These are phyloP conservation scores for Ooceraea biroi DNA, from an alignment of 1,140 invertebrate species.

Conservation along the genomic window DNA sequence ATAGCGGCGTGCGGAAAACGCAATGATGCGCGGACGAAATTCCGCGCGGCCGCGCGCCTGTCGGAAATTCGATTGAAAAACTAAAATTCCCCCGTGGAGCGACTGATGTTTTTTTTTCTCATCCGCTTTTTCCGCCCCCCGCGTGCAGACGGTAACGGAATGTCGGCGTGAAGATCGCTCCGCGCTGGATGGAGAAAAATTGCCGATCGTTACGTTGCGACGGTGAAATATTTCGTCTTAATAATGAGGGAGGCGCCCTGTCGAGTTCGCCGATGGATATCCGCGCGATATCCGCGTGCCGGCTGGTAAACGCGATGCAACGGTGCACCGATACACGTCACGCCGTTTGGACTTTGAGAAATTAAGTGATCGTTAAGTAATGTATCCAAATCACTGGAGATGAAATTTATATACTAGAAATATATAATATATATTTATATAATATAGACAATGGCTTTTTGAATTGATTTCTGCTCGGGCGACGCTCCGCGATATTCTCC, in stretches of 20 bases:
- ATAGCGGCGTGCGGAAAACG: constrained; percentile 24
- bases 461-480: constrained; percentile 1
- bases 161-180: background rate
- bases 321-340: background rate
- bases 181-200: constrained; percentile 7
- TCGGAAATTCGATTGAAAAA: constrained; percentile 71
- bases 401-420: no score
- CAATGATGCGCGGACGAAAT: constrained; percentile 47
- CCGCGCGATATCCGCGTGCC: background rate
- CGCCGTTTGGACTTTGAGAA: no score
- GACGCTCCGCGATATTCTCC: background rate
- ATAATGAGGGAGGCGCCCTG: background rate
- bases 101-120: constrained; percentile 10
- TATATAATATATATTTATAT: background rate
- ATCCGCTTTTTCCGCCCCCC: background rate
- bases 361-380: no score
- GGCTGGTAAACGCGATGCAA: background rate
- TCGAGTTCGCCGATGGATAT: background rate
- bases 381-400: no score
- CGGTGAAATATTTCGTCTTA: background rate
- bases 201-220: constrained; percentile 1
- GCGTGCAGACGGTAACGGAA: constrained; percentile 15
- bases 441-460: background rate
- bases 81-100: constrained; percentile 67
- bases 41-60: constrained; percentile 41